phyloP scores from a whole-genome alignment of 1,140 invertebrate genomes.

The Matsumurasca onukii region DNA sequence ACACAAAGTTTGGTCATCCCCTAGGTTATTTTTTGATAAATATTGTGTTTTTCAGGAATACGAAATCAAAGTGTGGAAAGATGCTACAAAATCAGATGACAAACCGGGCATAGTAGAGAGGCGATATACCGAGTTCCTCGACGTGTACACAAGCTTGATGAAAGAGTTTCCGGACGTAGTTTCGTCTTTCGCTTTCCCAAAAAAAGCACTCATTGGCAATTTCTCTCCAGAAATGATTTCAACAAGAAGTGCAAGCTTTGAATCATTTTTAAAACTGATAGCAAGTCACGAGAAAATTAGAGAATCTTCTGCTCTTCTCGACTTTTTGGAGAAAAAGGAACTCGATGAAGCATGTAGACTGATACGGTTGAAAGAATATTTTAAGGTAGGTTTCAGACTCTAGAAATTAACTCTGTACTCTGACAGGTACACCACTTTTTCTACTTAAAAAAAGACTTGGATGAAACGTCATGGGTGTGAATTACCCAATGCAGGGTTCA shows the following conservation, averaged over 20 bases:
- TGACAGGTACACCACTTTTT: too few species aligned
- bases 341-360: conserved; percentile 59
- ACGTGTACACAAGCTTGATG: conserved; percentile 62
- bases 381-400: conserved; percentile 49
- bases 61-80: conserved; percentile 58
- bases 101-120: conserved; percentile 65
- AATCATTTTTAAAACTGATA: conserved; percentile 62
- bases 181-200: conserved; percentile 64
- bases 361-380: conserved; percentile 61
- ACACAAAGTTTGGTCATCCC: too few species aligned
- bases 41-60: conserved; percentile 47
- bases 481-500: too few species aligned
- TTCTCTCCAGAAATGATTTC: conserved; percentile 71
- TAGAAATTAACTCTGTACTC: too few species aligned
- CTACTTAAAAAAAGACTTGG: too few species aligned
- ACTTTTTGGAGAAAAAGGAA: conserved; percentile 69
- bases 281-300: conserved; percentile 57
- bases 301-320: conserved; percentile 59
- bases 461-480: too few species aligned
- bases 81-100: conserved; percentile 52
- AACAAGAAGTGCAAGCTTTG: conserved; percentile 68
- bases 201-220: conserved; percentile 72
- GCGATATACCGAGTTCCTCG: conserved; percentile 74
- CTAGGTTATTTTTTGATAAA: not conserved
- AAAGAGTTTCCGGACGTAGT: conserved; percentile 60